Base-by-base conservation (phyloP, 2,888 invertebrate species). In the Xestia c-nigrum region DNA sequence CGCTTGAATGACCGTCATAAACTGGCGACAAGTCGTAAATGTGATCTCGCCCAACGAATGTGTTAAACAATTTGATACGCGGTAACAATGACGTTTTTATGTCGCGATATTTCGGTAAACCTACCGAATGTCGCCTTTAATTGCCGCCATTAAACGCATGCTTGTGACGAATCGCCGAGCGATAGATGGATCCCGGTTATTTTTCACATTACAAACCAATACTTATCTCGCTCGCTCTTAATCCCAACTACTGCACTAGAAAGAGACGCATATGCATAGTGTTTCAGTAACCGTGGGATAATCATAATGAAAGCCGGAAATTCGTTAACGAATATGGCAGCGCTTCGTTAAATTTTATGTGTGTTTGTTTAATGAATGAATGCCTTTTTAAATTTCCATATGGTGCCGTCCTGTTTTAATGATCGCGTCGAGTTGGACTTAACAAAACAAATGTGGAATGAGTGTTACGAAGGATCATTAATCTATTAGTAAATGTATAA, bases 311-410 rank as follows among this genome's bases (percentile, higher is more conserved):
- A 93, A 91, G 93, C 96, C 96, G 96, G 96, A 96, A 95, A 94
- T 95, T 94, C 95, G 94, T 96, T 96, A 95, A 95, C 93, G 94
- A 94, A 94, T 95, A 94, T 94, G 94, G 95, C 93, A 93, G 94
- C 93, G 95, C 93, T 95, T 95, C 96, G 94, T 96, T 96, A 95
- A 95, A 94, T 94, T 95, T 95, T 95, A 96, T 95, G 94, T 94
- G 91, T 94, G 94, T 95, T 94, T 94, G 93, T 92, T 95, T 95
- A 96, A 96, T 96, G 94, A 95, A 95, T 94, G 93, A 92, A 94
- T 95, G 95, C 93, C 93, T 95, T 94, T 95, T 95, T 93, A 94
- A 95, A 94, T 94, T 93, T 93, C 93, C 94, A 94, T 94, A 92
- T 95, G 95, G 91, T 90, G 89, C 89, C 90, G 90, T 88, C 88